phyloP scores from a whole-genome alignment of 2,888 invertebrate genomes.

The Teleiodes luculella region DNA sequence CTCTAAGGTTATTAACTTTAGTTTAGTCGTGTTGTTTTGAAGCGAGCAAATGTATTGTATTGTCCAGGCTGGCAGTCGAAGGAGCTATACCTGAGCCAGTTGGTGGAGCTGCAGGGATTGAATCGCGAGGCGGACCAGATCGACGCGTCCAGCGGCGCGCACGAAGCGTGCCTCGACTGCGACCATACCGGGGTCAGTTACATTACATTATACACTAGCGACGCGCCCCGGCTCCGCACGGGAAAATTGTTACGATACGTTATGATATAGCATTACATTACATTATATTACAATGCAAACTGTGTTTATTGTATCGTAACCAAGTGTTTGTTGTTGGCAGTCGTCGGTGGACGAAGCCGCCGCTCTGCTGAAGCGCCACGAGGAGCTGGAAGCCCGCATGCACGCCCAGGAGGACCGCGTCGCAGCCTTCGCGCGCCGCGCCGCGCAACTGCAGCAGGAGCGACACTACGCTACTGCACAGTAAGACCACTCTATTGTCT shows the following conservation, averaged over 20 bases:
- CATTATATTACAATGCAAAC: too few relatives aligned
- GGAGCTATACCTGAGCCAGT: constrained; percentile 90
- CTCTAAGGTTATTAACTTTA: too few relatives aligned
- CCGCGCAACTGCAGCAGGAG: constrained; percentile 86
- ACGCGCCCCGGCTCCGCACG: too few relatives aligned
- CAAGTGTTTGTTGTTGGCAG: too few relatives aligned
- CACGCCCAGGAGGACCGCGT: constrained; percentile 95
- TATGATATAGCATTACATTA: too few relatives aligned
- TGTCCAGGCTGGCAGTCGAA: constrained; percentile 86
- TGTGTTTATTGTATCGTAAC: too few relatives aligned
- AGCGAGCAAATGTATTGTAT: too few relatives aligned
- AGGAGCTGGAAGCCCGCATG: constrained; percentile 94
- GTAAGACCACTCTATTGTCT: too few relatives aligned
- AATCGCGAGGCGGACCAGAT: constrained; percentile 98
- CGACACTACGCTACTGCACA: constrained; percentile 89
- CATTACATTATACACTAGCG: too few relatives aligned
- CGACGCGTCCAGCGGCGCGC: constrained; percentile 95
- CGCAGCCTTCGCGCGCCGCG: constrained; percentile 88
- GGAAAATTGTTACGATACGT: too few relatives aligned
- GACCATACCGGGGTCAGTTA: constrained; percentile 89
- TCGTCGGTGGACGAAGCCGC: constrained; percentile 94
- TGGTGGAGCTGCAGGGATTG: constrained; percentile 93
- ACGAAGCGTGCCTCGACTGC: constrained; percentile 95
- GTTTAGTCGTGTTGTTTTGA: neutral
- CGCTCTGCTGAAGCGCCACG: constrained; percentile 93